Base-by-base conservation (phyloP, 2,797 vertebrate species). In the Staurois parvus region DNA sequence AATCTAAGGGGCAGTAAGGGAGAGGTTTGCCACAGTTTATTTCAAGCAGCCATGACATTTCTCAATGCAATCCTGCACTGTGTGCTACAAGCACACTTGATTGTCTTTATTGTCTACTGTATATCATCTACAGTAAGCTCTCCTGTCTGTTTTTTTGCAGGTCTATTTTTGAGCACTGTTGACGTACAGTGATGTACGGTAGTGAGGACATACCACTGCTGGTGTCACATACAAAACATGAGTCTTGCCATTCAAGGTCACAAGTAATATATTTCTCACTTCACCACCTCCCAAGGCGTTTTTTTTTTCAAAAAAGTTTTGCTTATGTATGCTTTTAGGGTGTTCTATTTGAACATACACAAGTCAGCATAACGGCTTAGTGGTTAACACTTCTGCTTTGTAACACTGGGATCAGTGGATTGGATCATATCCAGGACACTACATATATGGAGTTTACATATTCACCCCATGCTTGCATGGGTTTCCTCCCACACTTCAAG, bases 101-200 rank as follows among this genome's bases (percentile, higher is more conserved):
- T 74, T 78, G 74, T 82, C 72, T 70, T 76, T 76, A 66, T 72
- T 45, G 56, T 68, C n/a, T n/a, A 37, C 24, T 62, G 56, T 29
- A 0, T 6, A 32, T 81, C 85, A 77, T 74, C 79, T 82, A 72
- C 37, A 62, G 67, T 15, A 42, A 37, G 77, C 29, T 15, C 29
- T 30, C 26, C 34, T 37, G 9, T 37, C 21, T 21, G 1, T 84
- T 37, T 45, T 64, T 34, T 32, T 40, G 29, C 52, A 59, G 0
- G 17, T 30, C 68, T 86, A 86, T 86, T 83, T 86, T 68, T 32
- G 74, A 48, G 45, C 56, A 21, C 30, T 32, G 80, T 68, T 82
- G 85, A 82, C 34, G 45, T 26, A 13, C 37, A 45, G 19, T 73
- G 56, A 78, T 64, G 45, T 70, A 66, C n/a, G 34, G 30, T 26